These are phyloP conservation scores for Oikopleura albicans DNA, from an alignment of 23 tunicate genomes.

Conservation along the genomic window DNA sequence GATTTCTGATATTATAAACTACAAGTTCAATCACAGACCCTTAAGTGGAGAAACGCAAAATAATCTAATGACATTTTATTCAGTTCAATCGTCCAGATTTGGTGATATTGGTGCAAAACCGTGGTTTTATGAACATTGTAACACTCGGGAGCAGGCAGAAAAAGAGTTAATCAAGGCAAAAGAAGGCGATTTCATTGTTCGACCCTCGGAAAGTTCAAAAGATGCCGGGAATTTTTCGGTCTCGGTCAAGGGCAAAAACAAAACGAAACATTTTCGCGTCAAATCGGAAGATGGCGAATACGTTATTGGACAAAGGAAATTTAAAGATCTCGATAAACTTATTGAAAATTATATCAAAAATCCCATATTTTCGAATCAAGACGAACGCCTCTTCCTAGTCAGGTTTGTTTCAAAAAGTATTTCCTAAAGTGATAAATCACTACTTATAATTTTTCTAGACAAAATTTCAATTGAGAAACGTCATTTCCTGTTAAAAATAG, in stretches of 20 bases:
- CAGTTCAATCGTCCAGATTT: too few relatives aligned
- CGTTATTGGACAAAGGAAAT: slow-evolving; percentile 65
- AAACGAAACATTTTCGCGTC: slow-evolving; percentile 69
- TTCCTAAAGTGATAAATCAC: too few relatives aligned
- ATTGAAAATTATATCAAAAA: slow-evolving; percentile 57
- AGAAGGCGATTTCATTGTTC: not conserved
- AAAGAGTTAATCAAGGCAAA: not conserved
- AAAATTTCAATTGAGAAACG: too few relatives aligned
- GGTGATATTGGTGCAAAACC: not conserved
- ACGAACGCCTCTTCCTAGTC: slow-evolving; percentile 1
- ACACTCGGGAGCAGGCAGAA: not conserved
- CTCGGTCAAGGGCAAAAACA: slow-evolving; percentile 64
- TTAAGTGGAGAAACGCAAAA: too few relatives aligned
- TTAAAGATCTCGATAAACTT: slow-evolving; percentile 48
- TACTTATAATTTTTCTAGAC: too few relatives aligned
- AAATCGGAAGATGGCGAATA: slow-evolving; percentile 21
- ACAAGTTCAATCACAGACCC: too few relatives aligned
- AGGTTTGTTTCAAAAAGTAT: too few relatives aligned
- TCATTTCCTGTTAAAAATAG: too few relatives aligned
- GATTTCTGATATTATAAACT: too few relatives aligned
- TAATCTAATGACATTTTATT: too few relatives aligned
- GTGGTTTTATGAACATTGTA: not conserved
- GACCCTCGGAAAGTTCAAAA: slow-evolving; percentile 11
- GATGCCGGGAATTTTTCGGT: slow-evolving; percentile 71
- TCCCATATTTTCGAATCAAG: slow-evolving; percentile 65